Evolutionary conservation across 2,797 vertebrate genomes (phyloP).

Genomic region (Notolepis coatsorum): DNA sequence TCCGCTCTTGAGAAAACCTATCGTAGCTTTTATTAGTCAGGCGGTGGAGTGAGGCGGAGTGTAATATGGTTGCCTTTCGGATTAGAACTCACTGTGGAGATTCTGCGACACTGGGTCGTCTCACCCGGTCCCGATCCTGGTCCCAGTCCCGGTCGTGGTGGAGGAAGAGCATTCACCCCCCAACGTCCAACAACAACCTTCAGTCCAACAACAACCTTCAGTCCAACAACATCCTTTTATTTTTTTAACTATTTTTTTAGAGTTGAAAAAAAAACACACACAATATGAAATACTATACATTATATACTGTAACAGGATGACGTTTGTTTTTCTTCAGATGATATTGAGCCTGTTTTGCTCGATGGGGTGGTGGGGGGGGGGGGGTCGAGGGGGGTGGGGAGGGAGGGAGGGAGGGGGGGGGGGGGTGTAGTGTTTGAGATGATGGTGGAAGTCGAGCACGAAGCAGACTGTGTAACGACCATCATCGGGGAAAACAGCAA

Average conservation of each 20-base stretch:
- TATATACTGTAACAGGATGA: slow-evolving; percentile 40
- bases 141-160: too few species aligned
- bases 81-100: slow-evolving; percentile 38
- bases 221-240: slow-evolving; percentile 62
- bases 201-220: slow-evolving; percentile 14
- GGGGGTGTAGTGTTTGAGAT: slow-evolving; percentile 16
- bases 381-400: slow-evolving; percentile 1
- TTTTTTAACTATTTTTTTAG: slow-evolving; percentile 65
- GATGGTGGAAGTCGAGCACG: slow-evolving; percentile 1
- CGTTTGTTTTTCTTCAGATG: slow-evolving; percentile 27
- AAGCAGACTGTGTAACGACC: slow-evolving; percentile 19
- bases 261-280: slow-evolving; percentile 50
- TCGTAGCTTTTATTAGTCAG: slow-evolving; percentile 44
- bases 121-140: too few species aligned
- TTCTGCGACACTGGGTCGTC: neutral
- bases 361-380: neutral
- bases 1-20: slow-evolving; percentile 71
- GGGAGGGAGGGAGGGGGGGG: slow-evolving; percentile 1
- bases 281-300: slow-evolving; percentile 53
- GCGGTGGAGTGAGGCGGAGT: slow-evolving; percentile 37
- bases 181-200: slow-evolving; percentile 17
- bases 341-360: slow-evolving; percentile 33
- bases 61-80: slow-evolving; percentile 71
- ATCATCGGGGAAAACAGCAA: slow-evolving; percentile 32
- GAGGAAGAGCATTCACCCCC: neutral